phyloP scores from a whole-genome alignment of 2,113 vertebrate species.

The Trichechus manatus region DNA sequence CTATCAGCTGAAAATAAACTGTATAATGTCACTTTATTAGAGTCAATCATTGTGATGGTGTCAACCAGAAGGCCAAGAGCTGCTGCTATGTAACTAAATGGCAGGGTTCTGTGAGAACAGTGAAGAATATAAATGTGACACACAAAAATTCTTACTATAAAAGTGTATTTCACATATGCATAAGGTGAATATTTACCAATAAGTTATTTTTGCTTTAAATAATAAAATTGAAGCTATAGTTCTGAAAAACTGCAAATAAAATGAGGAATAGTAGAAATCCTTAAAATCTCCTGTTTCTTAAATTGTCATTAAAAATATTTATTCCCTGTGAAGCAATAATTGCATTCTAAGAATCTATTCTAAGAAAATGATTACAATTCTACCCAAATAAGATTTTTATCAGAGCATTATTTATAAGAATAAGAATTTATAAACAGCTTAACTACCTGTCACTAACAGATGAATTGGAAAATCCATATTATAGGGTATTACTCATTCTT shows the following conservation, averaged over 20 bases:
- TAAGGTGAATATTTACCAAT: background rate
- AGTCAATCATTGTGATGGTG: background rate
- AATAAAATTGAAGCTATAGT: conserved; percentile 22
- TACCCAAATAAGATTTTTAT: background rate
- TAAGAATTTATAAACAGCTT: conserved; percentile 6
- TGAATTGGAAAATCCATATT: background rate
- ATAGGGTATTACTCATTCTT: background rate
- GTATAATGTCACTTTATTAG: background rate
- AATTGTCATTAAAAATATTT: conserved; percentile 1
- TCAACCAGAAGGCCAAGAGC: background rate
- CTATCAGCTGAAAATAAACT: conserved; percentile 59
- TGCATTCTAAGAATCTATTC: background rate
- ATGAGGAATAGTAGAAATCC: background rate
- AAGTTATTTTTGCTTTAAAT: conserved; percentile 39
- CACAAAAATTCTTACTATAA: background rate
- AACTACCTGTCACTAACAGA: conserved; percentile 14
- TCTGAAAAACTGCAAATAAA: conserved; percentile 33
- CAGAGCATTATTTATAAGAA: conserved; percentile 1
- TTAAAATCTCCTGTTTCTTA: background rate
- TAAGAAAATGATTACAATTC: conserved; percentile 45
- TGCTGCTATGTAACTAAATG: background rate
- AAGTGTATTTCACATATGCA: background rate
- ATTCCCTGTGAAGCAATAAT: conserved; percentile 40
- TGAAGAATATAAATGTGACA: conserved; percentile 8
- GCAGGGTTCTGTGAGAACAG: background rate